Percentiles rank a stretch among this genome's conserved stretches.
Evolutionary conservation across 2,113 vertebrate species (phyloP).

Genomic region (Meleagris gallopavo): DNA sequence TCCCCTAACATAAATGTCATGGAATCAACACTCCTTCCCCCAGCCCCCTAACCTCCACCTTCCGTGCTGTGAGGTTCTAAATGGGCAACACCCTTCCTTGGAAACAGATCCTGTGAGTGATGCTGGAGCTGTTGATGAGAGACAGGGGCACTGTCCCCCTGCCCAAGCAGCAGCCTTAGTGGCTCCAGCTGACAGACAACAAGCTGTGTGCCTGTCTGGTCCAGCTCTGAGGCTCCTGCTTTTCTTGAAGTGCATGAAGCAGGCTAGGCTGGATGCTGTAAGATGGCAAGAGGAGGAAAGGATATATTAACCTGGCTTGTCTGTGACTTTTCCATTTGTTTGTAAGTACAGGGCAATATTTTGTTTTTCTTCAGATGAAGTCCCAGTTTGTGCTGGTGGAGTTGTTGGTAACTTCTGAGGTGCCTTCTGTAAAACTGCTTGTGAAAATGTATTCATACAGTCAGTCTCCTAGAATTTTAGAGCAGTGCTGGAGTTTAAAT

Average conservation of each 20-base stretch:
- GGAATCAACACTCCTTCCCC: rapidly evolving
- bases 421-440: neutral
- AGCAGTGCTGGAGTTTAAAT: neutral
- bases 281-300: neutral
- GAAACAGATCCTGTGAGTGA: rapidly evolving
- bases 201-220: rapidly evolving
- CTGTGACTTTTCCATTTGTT: neutral
- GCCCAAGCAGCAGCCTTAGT: neutral
- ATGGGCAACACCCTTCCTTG: neutral
- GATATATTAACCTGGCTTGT: neutral
- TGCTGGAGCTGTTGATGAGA: neutral
- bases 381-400: neutral
- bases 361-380: neutral
- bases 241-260: neutral
- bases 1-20: rapidly evolving
- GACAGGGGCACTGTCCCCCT: neutral
- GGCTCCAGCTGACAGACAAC: neutral
- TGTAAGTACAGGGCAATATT: neutral
- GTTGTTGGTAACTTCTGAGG: neutral
- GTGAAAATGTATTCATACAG: neutral
- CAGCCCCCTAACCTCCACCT: too few relatives aligned
- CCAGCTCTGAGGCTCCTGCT: neutral
- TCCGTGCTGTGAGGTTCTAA: neutral
- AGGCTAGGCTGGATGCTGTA: neutral
- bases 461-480: neutral